These are phyloP conservation scores for Spheniscus mendiculus DNA, from an alignment of 2,113 vertebrate genomes.

Conservation along the genomic window DNA sequence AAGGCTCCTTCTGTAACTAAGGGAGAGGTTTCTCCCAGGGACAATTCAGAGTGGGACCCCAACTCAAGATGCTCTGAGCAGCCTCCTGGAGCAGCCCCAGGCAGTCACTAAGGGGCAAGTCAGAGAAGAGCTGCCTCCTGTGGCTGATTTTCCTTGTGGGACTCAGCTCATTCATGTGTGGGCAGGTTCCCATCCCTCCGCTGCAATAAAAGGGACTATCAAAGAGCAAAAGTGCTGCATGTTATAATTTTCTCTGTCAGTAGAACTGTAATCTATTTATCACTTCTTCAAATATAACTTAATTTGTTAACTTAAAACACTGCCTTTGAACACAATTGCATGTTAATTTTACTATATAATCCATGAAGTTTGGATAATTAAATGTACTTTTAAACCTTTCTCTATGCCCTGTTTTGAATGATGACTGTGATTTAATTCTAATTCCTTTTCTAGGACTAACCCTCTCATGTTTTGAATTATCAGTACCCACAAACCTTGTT, in stretches of 20 bases:
- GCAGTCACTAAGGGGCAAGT: background rate
- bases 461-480: background rate
- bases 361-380: background rate
- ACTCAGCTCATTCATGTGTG: background rate
- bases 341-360: conserved; percentile 6
- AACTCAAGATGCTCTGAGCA: background rate
- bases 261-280: conserved; percentile 31
- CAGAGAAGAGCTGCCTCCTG: background rate
- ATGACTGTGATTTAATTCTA: background rate
- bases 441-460: background rate
- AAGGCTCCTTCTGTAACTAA: background rate
- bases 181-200: background rate
- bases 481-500: background rate
- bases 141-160: background rate
- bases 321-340: background rate
- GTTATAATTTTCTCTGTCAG: background rate
- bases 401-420: background rate
- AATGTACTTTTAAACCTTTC: background rate
- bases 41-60: background rate
- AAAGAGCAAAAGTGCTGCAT: background rate
- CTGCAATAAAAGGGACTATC: background rate
- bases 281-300: background rate
- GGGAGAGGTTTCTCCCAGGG: background rate
- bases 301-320: background rate
- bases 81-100: background rate